Evolutionary conservation across 2,797 vertebrate species (phyloP).

Genomic region (Phataginus tricuspis): DNA sequence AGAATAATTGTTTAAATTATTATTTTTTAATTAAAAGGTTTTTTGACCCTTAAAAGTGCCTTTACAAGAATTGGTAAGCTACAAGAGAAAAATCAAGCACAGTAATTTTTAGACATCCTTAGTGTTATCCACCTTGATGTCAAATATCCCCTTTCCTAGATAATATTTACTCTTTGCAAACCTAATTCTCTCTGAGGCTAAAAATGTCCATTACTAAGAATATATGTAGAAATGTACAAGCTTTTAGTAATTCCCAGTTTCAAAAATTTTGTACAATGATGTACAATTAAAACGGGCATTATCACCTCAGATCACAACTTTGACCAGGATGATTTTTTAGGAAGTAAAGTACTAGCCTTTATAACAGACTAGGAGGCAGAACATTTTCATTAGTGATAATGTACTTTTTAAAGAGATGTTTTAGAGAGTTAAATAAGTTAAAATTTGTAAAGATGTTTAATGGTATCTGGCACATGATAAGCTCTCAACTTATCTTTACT

Average conservation of each 20-base stretch:
- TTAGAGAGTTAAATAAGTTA: slow-evolving; percentile 31
- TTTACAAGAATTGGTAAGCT: slow-evolving; percentile 26
- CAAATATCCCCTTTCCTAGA: neutral
- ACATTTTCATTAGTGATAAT: slow-evolving; percentile 8
- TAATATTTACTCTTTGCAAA: neutral
- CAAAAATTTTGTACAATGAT: neutral
- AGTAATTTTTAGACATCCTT: neutral
- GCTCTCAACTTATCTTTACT: neutral
- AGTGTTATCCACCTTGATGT: slow-evolving; percentile 38
- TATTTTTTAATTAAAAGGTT: neutral
- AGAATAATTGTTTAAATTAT: neutral
- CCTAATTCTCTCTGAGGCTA: neutral
- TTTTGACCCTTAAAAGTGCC: neutral
- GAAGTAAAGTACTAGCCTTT: neutral
- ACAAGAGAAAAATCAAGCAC: slow-evolving; percentile 33
- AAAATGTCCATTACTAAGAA: slow-evolving; percentile 5
- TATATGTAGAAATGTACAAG: neutral
- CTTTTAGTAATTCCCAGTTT: slow-evolving; percentile 38
- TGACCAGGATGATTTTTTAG: neutral
- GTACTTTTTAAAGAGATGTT: slow-evolving; percentile 23
- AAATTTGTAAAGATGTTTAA: slow-evolving; percentile 44
- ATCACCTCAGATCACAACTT: neutral
- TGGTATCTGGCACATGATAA: neutral
- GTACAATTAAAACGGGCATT: neutral
- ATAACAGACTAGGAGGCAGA: neutral